Evolutionary conservation across 1,140 invertebrate genomes (phyloP), one percentile per base, ranked within the genome.

Genomic region (Neodiprion pinetum): DNA sequence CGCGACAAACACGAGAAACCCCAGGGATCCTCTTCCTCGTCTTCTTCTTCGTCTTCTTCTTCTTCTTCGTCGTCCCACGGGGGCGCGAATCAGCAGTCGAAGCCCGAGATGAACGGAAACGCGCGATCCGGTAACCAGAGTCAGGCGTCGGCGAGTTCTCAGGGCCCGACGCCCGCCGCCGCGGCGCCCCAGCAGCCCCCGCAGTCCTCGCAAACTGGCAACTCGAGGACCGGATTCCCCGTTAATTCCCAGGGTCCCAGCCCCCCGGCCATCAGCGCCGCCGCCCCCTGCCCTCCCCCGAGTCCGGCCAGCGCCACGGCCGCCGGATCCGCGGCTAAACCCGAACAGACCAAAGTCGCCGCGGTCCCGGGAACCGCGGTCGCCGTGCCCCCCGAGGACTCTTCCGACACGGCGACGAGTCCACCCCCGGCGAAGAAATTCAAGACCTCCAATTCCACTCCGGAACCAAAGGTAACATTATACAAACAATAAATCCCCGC

Each of bases 371-470:
- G 83, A 70, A 77, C 82, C 21, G 82, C 79, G 76, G 74, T 90
- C 80, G 84, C 88, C 81, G 79, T 85, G 81, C 87, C 89, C 14
- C 83, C 88, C 75, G 89, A 90, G 77, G 90, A 89, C 48, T 85
- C 88, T 71, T 89, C 90, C 83, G 89, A 90, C 66, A 83, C 82
- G 61, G 87, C 86, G 69, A 82, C 86, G 73, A 89, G 91, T 80
- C 91, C 92, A 73, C 92, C 92, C 23, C 93, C 92, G 12, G 80
- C 90, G 28, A 94, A 94, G 86, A 93, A 93, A 85, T 81, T 91
- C 76, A 93, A 93, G 89, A 89, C 88, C 78, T 83, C 86, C 53
- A 84, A 81, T 47, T 69, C 67, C 10, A 74, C 74, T 72, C 88
- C 86, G 67, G 92, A 93, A 86, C 80, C 90, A 76, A 93, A 93